Evolutionary conservation across 2,113 vertebrate genomes (phyloP).

Genomic region (Macroglossus sobrinus): DNA sequence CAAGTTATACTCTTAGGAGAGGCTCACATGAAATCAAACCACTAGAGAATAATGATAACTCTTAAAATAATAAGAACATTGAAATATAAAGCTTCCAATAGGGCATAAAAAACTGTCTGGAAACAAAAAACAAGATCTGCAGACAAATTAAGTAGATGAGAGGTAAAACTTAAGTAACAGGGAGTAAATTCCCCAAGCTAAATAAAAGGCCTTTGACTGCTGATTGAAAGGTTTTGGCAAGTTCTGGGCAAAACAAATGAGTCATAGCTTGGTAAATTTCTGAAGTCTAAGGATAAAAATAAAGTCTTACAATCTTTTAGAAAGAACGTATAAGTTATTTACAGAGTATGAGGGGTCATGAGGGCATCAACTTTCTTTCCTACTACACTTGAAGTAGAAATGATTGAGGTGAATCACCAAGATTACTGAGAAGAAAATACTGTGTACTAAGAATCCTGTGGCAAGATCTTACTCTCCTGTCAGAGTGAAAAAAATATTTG

Average conservation of each 20-base stretch:
- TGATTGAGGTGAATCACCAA: neutral
- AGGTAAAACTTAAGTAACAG: neutral
- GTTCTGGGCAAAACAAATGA: slow-evolving; percentile 23
- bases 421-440: neutral
- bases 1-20: neutral
- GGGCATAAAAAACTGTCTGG: neutral
- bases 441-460: neutral
- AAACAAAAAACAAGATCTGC: neutral
- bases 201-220: neutral
- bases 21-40: neutral
- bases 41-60: neutral
- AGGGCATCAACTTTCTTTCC: neutral
- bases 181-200: neutral
- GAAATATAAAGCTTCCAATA: neutral
- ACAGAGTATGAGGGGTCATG: neutral
- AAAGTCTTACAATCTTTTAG: neutral
- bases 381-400: neutral
- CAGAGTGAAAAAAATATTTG: neutral
- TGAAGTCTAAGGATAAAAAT: slow-evolving; percentile 26
- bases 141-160: neutral
- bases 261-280: slow-evolving; percentile 32
- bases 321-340: slow-evolving; percentile 17
- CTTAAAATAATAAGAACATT: neutral
- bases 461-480: neutral
- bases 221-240: neutral